Evolutionary conservation across 2,113 vertebrate genomes (phyloP).

Genomic region (Chamaea fasciata): DNA sequence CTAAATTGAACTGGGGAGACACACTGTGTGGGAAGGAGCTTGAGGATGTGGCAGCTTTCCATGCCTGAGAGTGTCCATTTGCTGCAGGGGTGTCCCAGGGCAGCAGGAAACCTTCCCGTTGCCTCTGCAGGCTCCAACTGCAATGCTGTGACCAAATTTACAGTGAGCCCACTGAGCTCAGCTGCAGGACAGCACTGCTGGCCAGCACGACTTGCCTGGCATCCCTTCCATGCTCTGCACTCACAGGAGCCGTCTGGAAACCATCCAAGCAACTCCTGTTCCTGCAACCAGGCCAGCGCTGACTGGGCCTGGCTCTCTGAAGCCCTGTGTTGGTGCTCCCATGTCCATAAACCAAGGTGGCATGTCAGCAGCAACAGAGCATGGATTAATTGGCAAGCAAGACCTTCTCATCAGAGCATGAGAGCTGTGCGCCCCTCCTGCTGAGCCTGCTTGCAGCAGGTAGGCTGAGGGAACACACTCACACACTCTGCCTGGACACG

Average conservation of each 20-base stretch:
- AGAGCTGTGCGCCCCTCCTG: background rate
- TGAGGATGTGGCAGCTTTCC: background rate
- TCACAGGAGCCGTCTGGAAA: no score
- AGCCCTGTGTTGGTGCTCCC: background rate
- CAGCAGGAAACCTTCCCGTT: background rate
- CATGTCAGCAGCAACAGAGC: background rate
- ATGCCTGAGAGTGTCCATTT: background rate
- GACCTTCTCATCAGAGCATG: background rate
- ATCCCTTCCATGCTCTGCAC: no score
- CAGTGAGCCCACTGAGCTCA: background rate
- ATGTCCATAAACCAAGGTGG: background rate
- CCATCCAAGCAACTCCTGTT: no score
- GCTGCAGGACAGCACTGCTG: background rate
- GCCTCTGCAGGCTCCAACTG: background rate
- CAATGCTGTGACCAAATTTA: background rate
- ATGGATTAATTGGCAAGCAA: background rate
- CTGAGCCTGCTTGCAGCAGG: background rate
- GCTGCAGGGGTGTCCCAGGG: background rate
- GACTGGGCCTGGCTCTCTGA: no score
- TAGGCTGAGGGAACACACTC: background rate
- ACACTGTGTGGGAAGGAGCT: fast-evolving
- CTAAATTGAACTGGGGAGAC: fast-evolving
- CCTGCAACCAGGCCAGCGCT: no score
- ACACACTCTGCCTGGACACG: fast-evolving
- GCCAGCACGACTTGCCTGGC: no score